Base-by-base conservation (phyloP, 2,113 vertebrate genomes). In the Bujurquina vittata region DNA sequence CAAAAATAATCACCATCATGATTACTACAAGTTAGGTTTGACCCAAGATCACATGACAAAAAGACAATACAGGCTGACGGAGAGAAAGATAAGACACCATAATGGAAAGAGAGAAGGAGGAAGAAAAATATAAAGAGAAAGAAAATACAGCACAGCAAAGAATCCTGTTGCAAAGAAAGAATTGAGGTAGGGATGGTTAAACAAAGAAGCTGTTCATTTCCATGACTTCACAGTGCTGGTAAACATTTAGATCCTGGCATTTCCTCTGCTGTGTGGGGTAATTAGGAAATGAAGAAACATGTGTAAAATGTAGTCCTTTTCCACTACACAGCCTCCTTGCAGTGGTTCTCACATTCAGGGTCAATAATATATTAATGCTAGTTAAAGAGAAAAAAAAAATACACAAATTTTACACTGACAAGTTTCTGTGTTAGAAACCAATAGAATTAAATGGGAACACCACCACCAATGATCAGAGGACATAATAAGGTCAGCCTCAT, bases 221-320 rank as follows among this genome's bases (percentile, higher is more conserved):
- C 86, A 92, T 93, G 86, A 92, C 91, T 83, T 92, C 84, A 88
- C 54, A 37, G 84, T 37, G 15, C 81, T 72, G 87, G 67, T 88
- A 87, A 92, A 89, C 80, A 90, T 90, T 90, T 91, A 77, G 75
- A 92, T 84, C 77, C 33, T 87, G 90, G 84, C 91, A 90, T 93
- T 94, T 93, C 89, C 87, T 87, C 90, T 77, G 90, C 87, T 84
- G 87, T 77, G 75, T 87, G 79, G 86, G 58, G 84, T 90, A 89
- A 95, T 95, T 92, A 93, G 79, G 65, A 86, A 81, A 84, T 75
- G 81, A 84, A 77, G 77, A 63, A 94, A 83, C 83, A 85, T 76
- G 90, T 93, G 88, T 79, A 90, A 89, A 92, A 92, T 94, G 81
- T 93, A 91, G 86, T 87, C 80, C 72, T 91, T 85, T 72, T 89